These are phyloP conservation scores for Hoplostethus mediterraneus DNA, from an alignment of 2,797 vertebrate species.

Conservation along the genomic window DNA sequence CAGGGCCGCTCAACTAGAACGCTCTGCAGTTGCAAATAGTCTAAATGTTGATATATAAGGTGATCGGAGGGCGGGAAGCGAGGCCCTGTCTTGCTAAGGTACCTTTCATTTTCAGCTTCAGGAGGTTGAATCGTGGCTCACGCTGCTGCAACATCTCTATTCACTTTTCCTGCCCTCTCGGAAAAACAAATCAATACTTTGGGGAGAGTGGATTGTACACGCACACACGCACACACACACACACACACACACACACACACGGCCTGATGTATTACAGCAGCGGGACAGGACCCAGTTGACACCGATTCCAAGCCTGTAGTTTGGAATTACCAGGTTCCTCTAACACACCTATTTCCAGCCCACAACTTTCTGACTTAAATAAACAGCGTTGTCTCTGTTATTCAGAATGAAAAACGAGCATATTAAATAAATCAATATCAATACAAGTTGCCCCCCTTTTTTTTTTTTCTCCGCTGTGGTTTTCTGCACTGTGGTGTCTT, in stretches of 20 bases:
- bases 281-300: constrained; percentile 1
- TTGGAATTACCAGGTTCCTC: constrained; percentile 2
- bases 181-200: constrained; percentile 31
- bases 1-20: no score
- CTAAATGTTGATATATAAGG: no score
- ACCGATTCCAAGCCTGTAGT: constrained; percentile 11
- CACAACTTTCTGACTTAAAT: background rate
- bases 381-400: background rate
- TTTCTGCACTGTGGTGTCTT: background rate
- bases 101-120: background rate
- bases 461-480: no score
- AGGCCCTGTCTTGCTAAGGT: no score
- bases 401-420: no score
- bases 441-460: background rate
- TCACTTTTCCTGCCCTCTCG: background rate
- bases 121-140: background rate
- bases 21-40: no score
- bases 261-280: constrained; percentile 17
- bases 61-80: no score
- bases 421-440: no score
- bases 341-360: constrained; percentile 25
- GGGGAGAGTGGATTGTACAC: constrained; percentile 16
- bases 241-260: constrained; percentile 21
- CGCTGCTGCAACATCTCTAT: constrained; percentile 26
- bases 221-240: background rate